A percentile compares a stretch with the other conserved stretches of the same genome.
Conservation (phyloP, 2,797 vertebrate species). For the Chiloscyllium punctatum region DNA sequence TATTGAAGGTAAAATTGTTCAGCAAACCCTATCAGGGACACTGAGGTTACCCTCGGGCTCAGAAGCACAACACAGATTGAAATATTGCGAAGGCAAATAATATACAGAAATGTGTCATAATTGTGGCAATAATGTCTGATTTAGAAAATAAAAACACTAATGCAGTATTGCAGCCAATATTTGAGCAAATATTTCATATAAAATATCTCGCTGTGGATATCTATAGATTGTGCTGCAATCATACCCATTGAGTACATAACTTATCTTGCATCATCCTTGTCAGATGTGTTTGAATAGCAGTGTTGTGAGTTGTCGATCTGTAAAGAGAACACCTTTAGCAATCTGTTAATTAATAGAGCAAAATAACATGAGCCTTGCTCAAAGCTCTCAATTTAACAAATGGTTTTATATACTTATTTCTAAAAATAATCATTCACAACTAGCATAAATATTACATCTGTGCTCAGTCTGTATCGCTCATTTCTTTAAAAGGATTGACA, state of each 20-base stretch:
- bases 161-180: neutral
- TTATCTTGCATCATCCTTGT: neutral
- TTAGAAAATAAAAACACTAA: neutral
- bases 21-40: neutral
- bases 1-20: neutral
- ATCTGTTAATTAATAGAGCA: neutral
- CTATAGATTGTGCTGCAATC: neutral
- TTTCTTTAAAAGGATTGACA: neutral
- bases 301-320: neutral
- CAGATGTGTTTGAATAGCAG: conserved; percentile 5
- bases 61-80: neutral
- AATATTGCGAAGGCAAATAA: neutral
- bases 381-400: conserved; percentile 12
- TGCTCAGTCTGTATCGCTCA: neutral
- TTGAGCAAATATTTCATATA: neutral
- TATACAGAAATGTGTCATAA: neutral
- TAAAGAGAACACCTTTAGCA: conserved; percentile 3
- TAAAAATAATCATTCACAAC: neutral
- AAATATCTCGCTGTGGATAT: neutral
- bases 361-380: neutral
- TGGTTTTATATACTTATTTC: no score
- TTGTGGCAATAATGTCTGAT: neutral
- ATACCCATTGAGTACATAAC: neutral
- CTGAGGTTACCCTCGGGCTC: neutral
- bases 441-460: neutral